Conservation (phyloP, 1,140 invertebrate species). For the Colletes gigas region DNA sequence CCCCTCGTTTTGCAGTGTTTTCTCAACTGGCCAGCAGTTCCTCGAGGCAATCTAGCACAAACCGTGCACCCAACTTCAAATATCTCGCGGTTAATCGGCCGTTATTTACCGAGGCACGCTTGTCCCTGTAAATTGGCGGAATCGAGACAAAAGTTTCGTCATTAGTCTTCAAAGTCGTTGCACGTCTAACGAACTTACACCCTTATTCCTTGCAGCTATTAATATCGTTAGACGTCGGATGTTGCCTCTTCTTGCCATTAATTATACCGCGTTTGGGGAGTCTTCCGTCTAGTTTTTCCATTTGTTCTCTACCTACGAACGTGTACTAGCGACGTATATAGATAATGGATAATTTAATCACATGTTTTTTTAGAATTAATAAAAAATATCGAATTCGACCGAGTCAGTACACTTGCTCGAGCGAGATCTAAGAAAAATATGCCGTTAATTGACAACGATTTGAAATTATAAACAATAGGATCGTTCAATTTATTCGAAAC, state of each 20-base stretch:
- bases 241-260: conserved; percentile 60
- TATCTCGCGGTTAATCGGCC: conserved; percentile 44
- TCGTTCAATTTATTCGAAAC: no score
- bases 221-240: conserved; percentile 47
- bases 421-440: no score
- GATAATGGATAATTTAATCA: conserved; percentile 16
- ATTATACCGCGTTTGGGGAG: conserved; percentile 54
- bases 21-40: not conserved
- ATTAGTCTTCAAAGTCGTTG: conserved; percentile 50
- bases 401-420: not conserved
- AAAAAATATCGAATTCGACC: not conserved
- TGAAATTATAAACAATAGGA: no score
- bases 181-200: conserved; percentile 43
- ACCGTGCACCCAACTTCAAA: conserved; percentile 2
- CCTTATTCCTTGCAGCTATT: conserved; percentile 43
- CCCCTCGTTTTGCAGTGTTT: conserved; percentile 35
- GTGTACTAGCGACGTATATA: not conserved
- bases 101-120: conserved; percentile 5
- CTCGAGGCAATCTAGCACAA: not conserved
- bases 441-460: no score
- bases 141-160: conserved; percentile 46
- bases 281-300: conserved; percentile 34
- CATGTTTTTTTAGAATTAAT: not conserved
- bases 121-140: not conserved
- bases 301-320: not conserved